Evolutionary conservation across 2,888 invertebrate species (phyloP).

Genomic region (Erpobdella octoculata): DNA sequence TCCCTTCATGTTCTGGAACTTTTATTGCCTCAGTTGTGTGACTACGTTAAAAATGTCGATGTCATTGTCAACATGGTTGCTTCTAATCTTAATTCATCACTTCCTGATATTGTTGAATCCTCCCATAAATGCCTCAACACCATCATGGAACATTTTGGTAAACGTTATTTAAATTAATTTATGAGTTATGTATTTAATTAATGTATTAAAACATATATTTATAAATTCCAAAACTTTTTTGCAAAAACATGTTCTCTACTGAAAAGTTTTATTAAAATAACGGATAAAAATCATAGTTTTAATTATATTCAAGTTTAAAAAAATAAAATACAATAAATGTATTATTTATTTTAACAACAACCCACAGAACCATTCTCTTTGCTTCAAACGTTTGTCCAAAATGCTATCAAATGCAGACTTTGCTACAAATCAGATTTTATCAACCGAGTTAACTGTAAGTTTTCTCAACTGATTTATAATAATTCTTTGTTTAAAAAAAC

Average conservation of each 20-base stretch:
- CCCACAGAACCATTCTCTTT: not conserved
- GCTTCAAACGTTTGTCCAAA: not conserved
- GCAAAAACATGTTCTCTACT: not conserved
- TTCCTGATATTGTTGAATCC: not conserved
- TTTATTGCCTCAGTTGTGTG: not conserved
- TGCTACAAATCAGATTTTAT: not conserved
- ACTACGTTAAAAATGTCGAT: not conserved
- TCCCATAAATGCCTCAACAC: not conserved
- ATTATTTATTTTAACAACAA: no score
- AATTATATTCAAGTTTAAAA: no score
- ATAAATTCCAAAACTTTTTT: not conserved
- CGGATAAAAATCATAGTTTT: not conserved
- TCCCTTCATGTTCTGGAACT: not conserved
- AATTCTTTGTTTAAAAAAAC: no score
- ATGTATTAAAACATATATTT: not conserved
- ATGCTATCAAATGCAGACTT: not conserved
- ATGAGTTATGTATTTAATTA: not conserved
- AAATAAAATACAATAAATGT: no score
- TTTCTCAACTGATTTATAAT: no score
- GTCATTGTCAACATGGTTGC: not conserved
- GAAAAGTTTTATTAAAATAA: not conserved
- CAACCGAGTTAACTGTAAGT: not conserved
- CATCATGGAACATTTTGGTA: slow-evolving; percentile 2
- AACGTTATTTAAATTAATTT: not conserved
- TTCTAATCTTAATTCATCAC: not conserved